Evolutionary conservation across 2,888 invertebrate genomes (phyloP).

Genomic region (Sialis lutaria): DNA sequence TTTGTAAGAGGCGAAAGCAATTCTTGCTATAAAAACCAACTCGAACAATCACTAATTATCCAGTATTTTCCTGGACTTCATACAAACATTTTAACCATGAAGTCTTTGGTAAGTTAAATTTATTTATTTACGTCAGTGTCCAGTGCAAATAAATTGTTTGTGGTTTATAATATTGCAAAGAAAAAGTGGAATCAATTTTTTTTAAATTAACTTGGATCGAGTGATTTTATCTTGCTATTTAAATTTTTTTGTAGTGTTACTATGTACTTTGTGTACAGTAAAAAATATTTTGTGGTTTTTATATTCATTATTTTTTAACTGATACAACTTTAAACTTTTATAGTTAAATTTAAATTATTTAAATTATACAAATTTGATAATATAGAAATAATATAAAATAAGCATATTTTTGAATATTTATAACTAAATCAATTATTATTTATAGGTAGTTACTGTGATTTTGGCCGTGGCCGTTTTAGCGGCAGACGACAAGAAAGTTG

Average conservation of each 20-base stretch:
- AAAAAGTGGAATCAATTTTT: no score
- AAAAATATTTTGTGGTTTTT: no score
- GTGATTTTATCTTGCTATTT: no score
- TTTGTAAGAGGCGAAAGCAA: not conserved
- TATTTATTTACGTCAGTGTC: not conserved
- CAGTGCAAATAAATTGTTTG: no score
- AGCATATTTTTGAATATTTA: conserved; percentile 19
- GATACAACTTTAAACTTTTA: no score
- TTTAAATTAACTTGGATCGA: no score
- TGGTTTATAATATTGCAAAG: no score
- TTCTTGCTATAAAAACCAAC: not conserved
- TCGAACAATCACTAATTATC: not conserved
- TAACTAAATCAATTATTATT: not conserved
- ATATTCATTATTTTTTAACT: no score
- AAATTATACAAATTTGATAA: not conserved
- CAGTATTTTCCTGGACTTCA: conserved; percentile 5
- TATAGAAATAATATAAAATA: not conserved
- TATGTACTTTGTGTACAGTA: no score
- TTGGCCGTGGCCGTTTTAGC: conserved; percentile 26
- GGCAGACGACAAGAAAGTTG: conserved; percentile 37
- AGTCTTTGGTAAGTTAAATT: conserved; percentile 3
- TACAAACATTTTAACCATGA: conserved; percentile 1
- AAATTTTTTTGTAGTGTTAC: no score
- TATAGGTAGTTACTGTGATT: conserved; percentile 11
- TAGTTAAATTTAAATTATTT: not conserved